A percentile compares a stretch with the other conserved stretches of the same genome.
phyloP scores from a whole-genome alignment of 2,113 vertebrate species.

The Pygoscelis antarcticus region DNA sequence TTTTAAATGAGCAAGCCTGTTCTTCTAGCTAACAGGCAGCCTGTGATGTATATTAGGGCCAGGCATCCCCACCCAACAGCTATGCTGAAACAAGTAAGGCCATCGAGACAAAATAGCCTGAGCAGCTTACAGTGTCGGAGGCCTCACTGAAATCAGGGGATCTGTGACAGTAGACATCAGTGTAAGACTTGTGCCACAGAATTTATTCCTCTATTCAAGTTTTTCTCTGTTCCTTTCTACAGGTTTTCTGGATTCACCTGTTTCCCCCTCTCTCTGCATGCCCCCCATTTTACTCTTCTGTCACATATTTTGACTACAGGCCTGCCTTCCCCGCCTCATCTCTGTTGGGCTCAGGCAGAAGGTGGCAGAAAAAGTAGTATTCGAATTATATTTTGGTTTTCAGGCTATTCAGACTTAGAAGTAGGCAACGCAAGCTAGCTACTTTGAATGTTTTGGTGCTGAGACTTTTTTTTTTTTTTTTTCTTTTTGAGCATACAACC shows the following conservation, averaged over 20 bases:
- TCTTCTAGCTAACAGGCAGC: conserved; percentile 38
- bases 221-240: not conserved
- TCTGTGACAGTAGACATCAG: not conserved
- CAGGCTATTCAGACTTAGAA: not conserved
- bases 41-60: not conserved
- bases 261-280: not conserved
- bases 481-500: not conserved
- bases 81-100: not conserved
- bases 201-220: not conserved
- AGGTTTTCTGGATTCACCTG: not conserved
- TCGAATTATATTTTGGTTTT: not conserved
- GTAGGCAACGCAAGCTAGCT: not conserved
- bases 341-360: not conserved
- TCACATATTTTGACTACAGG: not conserved
- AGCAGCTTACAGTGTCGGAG: not conserved
- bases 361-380: not conserved
- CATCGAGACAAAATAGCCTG: not conserved
- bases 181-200: not conserved
- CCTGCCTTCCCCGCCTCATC: not conserved
- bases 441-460: not conserved
- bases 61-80: conserved; percentile 15
- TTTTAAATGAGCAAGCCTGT: conserved; percentile 55
- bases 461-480: not conserved
- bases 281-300: not conserved
- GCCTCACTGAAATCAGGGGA: not conserved